Evolutionary conservation across 1,140 invertebrate genomes (phyloP).

Genomic region (Orius laevigatus): DNA sequence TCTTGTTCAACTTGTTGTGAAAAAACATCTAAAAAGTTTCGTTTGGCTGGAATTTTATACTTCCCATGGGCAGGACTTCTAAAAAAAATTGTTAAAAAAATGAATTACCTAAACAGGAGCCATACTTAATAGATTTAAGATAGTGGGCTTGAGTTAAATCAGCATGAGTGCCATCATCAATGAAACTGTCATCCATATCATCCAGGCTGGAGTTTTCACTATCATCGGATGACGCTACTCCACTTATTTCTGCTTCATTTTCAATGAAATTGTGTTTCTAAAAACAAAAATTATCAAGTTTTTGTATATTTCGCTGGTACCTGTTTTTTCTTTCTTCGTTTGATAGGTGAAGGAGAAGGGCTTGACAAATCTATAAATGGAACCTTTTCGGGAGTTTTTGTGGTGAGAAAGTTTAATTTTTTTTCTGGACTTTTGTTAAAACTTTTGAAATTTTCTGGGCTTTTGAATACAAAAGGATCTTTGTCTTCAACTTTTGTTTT

Average conservation of each 20-base stretch:
- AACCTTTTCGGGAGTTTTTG: too few species aligned
- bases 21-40: constrained; percentile 13
- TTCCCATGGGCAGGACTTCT: constrained; percentile 14
- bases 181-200: constrained; percentile 19
- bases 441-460: too few species aligned
- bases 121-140: constrained; percentile 20
- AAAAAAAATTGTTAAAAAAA: constrained; percentile 4
- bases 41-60: constrained; percentile 19
- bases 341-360: too few species aligned
- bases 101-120: not conserved
- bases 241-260: constrained; percentile 18
- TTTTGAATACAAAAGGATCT: too few species aligned
- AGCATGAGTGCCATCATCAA: constrained; percentile 14
- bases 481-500: too few species aligned
- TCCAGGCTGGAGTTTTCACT: constrained; percentile 17
- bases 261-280: constrained; percentile 14
- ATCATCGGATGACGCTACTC: constrained; percentile 16
- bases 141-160: constrained; percentile 17
- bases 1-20: constrained; percentile 14
- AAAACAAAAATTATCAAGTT: not conserved
- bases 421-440: too few species aligned
- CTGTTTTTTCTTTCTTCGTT: too few species aligned
- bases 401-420: too few species aligned
- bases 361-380: too few species aligned
- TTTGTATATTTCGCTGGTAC: too few species aligned